These are phyloP conservation scores for Autographa pulchrina DNA, from an alignment of 2,888 invertebrate species.

Conservation along the genomic window DNA sequence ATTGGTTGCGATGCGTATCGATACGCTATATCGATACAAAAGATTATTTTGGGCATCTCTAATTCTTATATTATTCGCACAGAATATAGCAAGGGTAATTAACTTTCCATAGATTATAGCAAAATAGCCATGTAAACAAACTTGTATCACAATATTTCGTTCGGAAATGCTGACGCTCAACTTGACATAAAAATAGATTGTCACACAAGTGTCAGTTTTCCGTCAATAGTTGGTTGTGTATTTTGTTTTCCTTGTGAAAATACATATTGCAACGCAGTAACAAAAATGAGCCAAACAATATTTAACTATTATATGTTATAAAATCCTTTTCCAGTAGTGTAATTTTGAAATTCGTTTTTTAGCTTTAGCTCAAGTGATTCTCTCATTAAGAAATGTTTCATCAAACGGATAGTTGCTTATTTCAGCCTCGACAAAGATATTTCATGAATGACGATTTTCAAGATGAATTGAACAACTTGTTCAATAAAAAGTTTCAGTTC, in stretches of 20 bases:
- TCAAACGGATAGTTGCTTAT: constrained; percentile 70
- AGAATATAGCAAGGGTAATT: not conserved
- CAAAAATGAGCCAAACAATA: constrained; percentile 49
- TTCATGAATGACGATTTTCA: constrained; percentile 76
- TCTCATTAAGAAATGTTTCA: constrained; percentile 70
- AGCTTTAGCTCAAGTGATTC: constrained; percentile 34
- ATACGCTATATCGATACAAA: no score
- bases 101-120: not conserved
- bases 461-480: constrained; percentile 80
- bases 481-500: constrained; percentile 84
- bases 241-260: constrained; percentile 58
- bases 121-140: constrained; percentile 3
- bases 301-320: constrained; percentile 29
- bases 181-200: not conserved
- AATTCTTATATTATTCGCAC: constrained; percentile 14
- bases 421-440: constrained; percentile 71
- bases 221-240: constrained; percentile 51
- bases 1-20: no score
- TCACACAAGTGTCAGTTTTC: constrained; percentile 40
- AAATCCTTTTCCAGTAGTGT: constrained; percentile 17
- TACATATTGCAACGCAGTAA: constrained; percentile 51
- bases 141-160: not conserved
- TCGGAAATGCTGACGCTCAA: not conserved
- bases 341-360: constrained; percentile 23
- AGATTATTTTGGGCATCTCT: no score